Base-by-base conservation (phyloP, 92 coral and sea anemone species). In the Phenganax stokvisi region DNA sequence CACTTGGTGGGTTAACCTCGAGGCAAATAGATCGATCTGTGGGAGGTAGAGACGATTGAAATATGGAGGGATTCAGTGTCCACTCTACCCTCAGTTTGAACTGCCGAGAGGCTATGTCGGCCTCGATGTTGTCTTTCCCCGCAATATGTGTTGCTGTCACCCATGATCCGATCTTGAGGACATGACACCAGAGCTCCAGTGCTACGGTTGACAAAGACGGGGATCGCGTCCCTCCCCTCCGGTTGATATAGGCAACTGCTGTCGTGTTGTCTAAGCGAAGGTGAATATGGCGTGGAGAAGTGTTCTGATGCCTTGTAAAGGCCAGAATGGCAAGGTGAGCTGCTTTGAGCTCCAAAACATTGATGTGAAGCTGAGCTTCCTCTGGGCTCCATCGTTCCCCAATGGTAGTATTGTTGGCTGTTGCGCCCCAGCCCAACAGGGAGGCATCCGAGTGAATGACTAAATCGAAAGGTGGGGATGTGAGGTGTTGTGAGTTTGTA, bases 71-170 rank as follows among this genome's bases (percentile, higher is more conserved):
- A 70, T 65, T 58, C 65, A 82, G 80, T 27, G 86, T 54, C 89
- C 89, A 86, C 75, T 89, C 88, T 51, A 80, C 60, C 66, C 84
- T 59, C 57, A 73, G 62, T 28, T 85, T 72, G 80, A 86, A 84
- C 16, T 70, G 75, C 9, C 86, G 74, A 3, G 92, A 86, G 12
- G 87, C 89, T 31, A 54, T 91, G 90, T 91, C 93, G 86, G 85
- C 97, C 62, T 82, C 85, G 12, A 25, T 56, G 55, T 91, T 90
- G 51, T 89, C 84, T 55, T 67, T 66, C 13, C 92, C 89, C 1
- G 88, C 85, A 12, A 89, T 86, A 78, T 89, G 90, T 27, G 71
- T 80, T 52, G 89, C 92, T 51, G 89, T 74, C 61, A 87, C 58
- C 88, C 92, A 89, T 7, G 83, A 54, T 20, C 83, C 52, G n/a